Base-by-base conservation (phyloP, 2,888 invertebrate species). In the Cheiracanthium punctorium region DNA sequence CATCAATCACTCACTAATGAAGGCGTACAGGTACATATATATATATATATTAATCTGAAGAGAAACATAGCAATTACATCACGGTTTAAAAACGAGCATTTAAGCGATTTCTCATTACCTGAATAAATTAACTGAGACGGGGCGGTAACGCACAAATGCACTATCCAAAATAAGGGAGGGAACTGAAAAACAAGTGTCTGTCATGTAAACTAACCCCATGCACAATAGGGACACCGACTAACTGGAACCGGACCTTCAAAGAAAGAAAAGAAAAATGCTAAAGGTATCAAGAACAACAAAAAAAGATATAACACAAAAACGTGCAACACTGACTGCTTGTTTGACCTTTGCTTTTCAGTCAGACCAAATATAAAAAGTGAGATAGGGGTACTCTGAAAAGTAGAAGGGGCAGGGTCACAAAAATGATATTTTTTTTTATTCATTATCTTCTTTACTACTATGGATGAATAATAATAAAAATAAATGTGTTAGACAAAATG, bases 271-370 rank as follows among this genome's bases (percentile, higher is more conserved):
- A 58, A 58, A 48, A 12, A 17, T 1, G 76, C 65, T 43, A 64
- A 72, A 48, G 71, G 41, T n/a, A n/a, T n/a, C 37, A 52, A n/a
- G 58, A 52, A 69, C 69, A 28, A 41, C 32, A 82, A 64, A 17
- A 71, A 43, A 43, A 71, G 65, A 43, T 29, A n/a, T 32, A 28
- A 29, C 58, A 65, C 48, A 71, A 28, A 72, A 82, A 76, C 82
- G 71, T 82, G 76, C 82, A 75, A 74, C 82, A 24, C 52, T 75
- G 82, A 82, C 72, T 82, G 82, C 76, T 48, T 72, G 7, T 77
- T 76, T 82, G 72, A 82, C 82, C 82, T 72, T 37, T 64, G 32
- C 64, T 33, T 30, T 33, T 33, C 75, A 82, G 43, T 17, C 17
- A 24, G 58, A 24, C 58, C 58, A n/a, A 37, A 37, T 37, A 37